Evolutionary conservation across 2,113 vertebrate genomes (phyloP), one percentile per base, ranked within the genome.

Genomic region (Oryzias curvinotus): DNA sequence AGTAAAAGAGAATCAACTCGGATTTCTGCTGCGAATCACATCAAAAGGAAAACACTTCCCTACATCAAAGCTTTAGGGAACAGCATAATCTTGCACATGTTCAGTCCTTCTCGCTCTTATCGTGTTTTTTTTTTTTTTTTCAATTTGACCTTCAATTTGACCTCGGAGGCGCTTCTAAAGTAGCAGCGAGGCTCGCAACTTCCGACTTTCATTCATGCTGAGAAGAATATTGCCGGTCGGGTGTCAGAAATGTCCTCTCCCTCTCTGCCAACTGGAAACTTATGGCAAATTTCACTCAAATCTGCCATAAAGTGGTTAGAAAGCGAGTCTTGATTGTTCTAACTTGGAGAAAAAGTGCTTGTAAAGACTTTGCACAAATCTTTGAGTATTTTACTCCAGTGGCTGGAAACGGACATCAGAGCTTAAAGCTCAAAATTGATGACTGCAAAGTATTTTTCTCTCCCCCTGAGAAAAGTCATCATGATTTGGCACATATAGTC

Each of bases 21-120:
- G 68, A 71, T 52, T 70, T 42, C 48, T 50, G 62, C 73, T 76
- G 73, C 12, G 50, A 50, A 73, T 68, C 60, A 73, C 77, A 82
- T 86, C 73, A 84, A 83, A 83, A 74, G 54, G 45, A 74, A 65
- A 5, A 12, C 17, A 4, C 51, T 14, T 57, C 63, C 65, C n/a
- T 45, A 61, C 57, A 57, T 54, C 12, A 10, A 47, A 50, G 61
- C 65, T 16, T 44, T 36, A 54, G 74, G 64, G 62, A 77, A 71
- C 7, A 45, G 54, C 30, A 18, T 58, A 19, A 4, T 61, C 30
- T 59, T 50, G 1, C 26, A 77, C 54, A 61, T 45, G 23, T 74
- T 65, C 26, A 59, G 54, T 50, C 59, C 14, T 43, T 68, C 43
- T 61, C 42, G 36, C 48, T 62, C 60, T 78, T 68, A 73, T 80